Evolutionary conservation across 35 echinoderm and acorn worm species (phyloP).

Genomic region (Amphiura filiformis): DNA sequence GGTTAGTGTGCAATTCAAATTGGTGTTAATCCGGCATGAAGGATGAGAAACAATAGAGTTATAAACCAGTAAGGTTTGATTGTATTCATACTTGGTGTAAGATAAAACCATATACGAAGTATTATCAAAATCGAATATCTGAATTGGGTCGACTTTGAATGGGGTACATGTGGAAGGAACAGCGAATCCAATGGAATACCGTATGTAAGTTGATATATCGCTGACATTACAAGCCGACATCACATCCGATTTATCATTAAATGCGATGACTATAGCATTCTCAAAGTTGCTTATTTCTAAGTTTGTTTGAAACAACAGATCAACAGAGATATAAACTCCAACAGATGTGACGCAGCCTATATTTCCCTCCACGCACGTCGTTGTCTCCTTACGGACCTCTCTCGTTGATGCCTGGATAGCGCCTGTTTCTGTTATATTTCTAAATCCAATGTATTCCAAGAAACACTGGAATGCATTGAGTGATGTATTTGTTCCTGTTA

Average conservation of each 20-base stretch:
- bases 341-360: not conserved
- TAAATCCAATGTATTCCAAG: not conserved
- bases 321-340: too few relatives aligned
- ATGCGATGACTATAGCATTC: too few relatives aligned
- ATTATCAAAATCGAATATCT: not conserved
- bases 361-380: not conserved
- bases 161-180: not conserved
- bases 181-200: not conserved
- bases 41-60: not conserved
- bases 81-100: not conserved
- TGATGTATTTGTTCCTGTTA: not conserved
- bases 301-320: too few relatives aligned
- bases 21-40: not conserved
- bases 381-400: not conserved
- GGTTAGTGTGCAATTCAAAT: conserved; percentile 9
- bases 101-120: not conserved
- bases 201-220: too few relatives aligned
- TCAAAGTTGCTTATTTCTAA: too few relatives aligned
- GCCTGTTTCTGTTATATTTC: not conserved
- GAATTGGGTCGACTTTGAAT: not conserved
- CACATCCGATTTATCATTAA: not conserved
- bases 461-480: not conserved
- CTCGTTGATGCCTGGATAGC: not conserved
- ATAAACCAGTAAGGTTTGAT: not conserved
- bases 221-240: too few relatives aligned